These are phyloP conservation scores for Geococcyx californianus DNA, from an alignment of 2,113 vertebrate species.

Conservation along the genomic window DNA sequence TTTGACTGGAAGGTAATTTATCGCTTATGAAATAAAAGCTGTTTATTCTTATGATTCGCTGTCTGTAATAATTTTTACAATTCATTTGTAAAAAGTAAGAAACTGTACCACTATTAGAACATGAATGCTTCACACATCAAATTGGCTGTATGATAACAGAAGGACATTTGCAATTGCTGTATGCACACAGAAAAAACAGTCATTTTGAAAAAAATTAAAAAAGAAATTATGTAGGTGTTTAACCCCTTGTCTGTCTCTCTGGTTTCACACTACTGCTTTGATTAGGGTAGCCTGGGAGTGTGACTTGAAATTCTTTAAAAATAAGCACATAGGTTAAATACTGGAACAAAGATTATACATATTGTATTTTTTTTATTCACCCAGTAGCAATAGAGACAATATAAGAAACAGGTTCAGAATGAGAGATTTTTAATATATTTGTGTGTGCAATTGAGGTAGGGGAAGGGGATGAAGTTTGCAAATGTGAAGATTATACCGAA, in stretches of 20 bases:
- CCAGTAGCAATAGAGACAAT: conserved; percentile 7
- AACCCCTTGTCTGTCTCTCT: conserved; percentile 64
- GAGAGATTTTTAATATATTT: conserved; percentile 2
- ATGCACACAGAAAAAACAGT: conserved; percentile 81
- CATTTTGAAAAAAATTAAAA: conserved; percentile 76
- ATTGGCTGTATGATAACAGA: conserved; percentile 89
- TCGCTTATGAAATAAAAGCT: conserved; percentile 78
- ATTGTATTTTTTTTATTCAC: conserved; percentile 32
- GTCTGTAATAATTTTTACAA: conserved; percentile 81
- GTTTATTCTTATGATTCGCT: conserved; percentile 79
- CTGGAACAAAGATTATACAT: background rate
- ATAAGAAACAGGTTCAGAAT: background rate
- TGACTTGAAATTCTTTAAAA: conserved; percentile 31
- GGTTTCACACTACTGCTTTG: conserved; percentile 46
- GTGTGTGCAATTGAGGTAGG: background rate
- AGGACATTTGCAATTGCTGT: conserved; percentile 86
- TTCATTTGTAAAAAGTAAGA: conserved; percentile 84
- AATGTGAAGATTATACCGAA: conserved; percentile 42
- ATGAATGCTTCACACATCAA: conserved; percentile 93
- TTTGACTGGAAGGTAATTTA: conserved; percentile 81
- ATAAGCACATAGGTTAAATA: background rate
- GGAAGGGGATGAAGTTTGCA: background rate
- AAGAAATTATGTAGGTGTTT: conserved; percentile 66
- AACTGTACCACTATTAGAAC: conserved; percentile 89
- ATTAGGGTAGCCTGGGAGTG: conserved; percentile 13